Evolutionary conservation across 1,140 invertebrate genomes (phyloP).

Genomic region (Schmidtea mediterranea): DNA sequence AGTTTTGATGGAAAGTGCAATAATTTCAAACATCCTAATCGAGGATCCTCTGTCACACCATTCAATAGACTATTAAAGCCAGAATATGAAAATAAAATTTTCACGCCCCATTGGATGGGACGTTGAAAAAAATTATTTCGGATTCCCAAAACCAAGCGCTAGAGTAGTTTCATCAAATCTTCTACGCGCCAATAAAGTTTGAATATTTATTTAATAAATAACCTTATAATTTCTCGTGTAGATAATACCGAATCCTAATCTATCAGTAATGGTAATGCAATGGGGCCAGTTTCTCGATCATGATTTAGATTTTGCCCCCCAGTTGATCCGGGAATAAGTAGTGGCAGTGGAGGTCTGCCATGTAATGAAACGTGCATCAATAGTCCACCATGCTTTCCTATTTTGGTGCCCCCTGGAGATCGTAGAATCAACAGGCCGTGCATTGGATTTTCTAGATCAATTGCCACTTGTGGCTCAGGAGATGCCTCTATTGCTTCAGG

Average conservation of each 20-base stretch:
- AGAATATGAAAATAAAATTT: conserved; percentile 87
- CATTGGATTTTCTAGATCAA: conserved; percentile 34
- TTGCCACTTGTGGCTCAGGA: conserved; percentile 82
- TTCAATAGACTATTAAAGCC: conserved; percentile 54
- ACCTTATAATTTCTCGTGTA: too few species aligned
- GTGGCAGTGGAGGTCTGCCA: conserved; percentile 63
- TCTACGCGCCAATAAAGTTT: background rate
- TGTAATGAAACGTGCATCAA: conserved; percentile 71
- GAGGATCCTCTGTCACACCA: conserved; percentile 64
- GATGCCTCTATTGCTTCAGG: conserved; percentile 70
- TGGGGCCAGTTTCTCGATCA: conserved; percentile 97
- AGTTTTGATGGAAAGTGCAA: conserved; percentile 78
- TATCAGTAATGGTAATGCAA: conserved; percentile 29
- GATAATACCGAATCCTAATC: too few species aligned
- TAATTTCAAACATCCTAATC: conserved; percentile 60
- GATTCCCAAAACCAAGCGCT: conserved; percentile 53
- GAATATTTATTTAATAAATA: too few species aligned
- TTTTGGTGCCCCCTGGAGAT: conserved; percentile 58
- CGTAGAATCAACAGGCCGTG: conserved; percentile 40
- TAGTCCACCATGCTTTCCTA: conserved; percentile 84
- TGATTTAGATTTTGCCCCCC: conserved; percentile 68
- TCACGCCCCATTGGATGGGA: conserved; percentile 68
- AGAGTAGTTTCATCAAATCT: conserved; percentile 34
- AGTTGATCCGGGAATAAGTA: conserved; percentile 6
- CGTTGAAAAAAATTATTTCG: conserved; percentile 46